Percentiles rank a stretch among this genome's conserved stretches.
Conservation (phyloP, 2,113 vertebrate genomes). For the Ramphastos sulfuratus region DNA sequence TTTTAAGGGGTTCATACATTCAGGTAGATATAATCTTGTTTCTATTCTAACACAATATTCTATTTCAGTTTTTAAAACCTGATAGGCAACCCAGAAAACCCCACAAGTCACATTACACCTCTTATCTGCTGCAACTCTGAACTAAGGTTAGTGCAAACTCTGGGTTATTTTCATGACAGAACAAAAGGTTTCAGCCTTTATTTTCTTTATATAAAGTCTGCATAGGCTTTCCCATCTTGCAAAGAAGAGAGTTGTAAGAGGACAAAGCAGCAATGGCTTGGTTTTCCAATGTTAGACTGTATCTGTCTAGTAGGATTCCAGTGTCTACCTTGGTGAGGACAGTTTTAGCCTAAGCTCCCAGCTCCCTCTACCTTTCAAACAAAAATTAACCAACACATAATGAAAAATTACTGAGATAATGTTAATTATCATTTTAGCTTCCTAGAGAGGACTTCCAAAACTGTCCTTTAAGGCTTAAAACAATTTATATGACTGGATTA, state of each 20-base stretch:
- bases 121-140: background rate
- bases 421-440: background rate
- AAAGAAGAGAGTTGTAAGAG: background rate
- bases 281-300: background rate
- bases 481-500: background rate
- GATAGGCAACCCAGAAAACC: background rate
- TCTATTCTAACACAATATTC: background rate
- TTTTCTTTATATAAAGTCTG: background rate
- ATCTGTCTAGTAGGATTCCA: background rate
- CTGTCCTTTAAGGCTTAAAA: background rate
- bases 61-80: background rate
- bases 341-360: background rate
- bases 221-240: background rate
- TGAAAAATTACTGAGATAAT: background rate
- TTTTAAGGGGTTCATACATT: background rate
- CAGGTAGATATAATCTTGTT: background rate
- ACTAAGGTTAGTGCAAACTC: background rate
- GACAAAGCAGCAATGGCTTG: background rate
- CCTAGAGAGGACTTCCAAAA: background rate
- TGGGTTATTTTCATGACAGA: background rate
- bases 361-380: background rate
- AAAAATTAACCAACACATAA: background rate
- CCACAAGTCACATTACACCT: background rate
- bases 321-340: accelerated
- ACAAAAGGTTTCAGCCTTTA: background rate